Conservation (phyloP, 1,140 invertebrate species). For the Branchinecta lynchi region DNA sequence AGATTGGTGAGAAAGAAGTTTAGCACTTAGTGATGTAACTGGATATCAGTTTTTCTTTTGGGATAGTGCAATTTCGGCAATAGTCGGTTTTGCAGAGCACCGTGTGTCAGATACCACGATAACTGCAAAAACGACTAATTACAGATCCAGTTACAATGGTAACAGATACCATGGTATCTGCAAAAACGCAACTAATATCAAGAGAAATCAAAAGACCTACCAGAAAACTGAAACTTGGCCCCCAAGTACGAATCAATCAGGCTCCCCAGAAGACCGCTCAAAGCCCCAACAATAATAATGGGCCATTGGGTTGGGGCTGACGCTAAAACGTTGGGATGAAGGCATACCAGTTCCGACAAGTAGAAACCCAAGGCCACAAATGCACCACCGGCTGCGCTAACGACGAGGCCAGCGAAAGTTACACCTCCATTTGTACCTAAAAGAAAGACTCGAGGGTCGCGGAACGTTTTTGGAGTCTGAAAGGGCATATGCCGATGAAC, state of each 20-base stretch:
- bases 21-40: too few relatives aligned
- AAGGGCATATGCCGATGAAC: too few relatives aligned
- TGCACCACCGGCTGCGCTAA: conserved; percentile 56
- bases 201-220: conserved; percentile 32
- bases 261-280: conserved; percentile 62
- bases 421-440: conserved; percentile 69
- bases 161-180: too few relatives aligned
- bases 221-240: conserved; percentile 69
- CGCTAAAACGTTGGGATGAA: conserved; percentile 41
- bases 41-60: too few relatives aligned
- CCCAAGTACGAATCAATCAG: conserved; percentile 68
- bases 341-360: conserved; percentile 44
- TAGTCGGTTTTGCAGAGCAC: too few relatives aligned
- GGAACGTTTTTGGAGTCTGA: too few relatives aligned
- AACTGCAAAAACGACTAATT: too few relatives aligned
- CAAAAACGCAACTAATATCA: too few relatives aligned
- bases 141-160: too few relatives aligned
- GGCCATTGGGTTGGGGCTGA: conserved; percentile 63
- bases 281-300: conserved; percentile 48
- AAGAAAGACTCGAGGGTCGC: neutral
- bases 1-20: too few relatives aligned
- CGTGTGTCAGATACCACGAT: too few relatives aligned
- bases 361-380: conserved; percentile 58
- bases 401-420: conserved; percentile 48
- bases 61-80: too few relatives aligned